Percentiles rank a stretch among this genome's conserved stretches.
Evolutionary conservation across 2,797 vertebrate genomes (phyloP).

Genomic region (Mus spretus): DNA sequence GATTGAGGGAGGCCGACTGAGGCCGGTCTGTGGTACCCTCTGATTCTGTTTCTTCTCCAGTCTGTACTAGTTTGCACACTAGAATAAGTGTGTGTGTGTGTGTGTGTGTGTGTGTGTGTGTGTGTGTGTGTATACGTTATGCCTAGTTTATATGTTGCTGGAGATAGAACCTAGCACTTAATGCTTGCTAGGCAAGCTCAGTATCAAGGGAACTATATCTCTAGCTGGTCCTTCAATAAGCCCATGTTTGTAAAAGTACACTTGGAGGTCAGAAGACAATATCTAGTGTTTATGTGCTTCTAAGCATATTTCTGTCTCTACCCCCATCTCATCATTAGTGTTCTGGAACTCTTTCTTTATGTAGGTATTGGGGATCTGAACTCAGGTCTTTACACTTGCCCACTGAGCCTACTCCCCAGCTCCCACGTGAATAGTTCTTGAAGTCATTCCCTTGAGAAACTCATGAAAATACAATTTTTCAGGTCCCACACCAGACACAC

Average conservation of each 20-base stretch:
- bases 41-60: neutral
- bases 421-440: neutral
- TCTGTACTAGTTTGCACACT: neutral
- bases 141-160: neutral
- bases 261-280: neutral
- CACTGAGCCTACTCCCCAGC: too few species aligned
- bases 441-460: neutral
- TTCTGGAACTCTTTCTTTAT: neutral
- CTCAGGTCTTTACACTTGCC: neutral
- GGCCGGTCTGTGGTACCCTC: neutral
- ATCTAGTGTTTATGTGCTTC: neutral
- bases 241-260: too few species aligned
- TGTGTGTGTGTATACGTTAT: too few species aligned
- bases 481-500: too few species aligned
- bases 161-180: neutral
- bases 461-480: neutral
- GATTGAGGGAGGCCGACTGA: too few species aligned
- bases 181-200: neutral
- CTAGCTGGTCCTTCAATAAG: too few species aligned
- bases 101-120: too few species aligned
- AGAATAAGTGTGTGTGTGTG: neutral
- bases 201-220: neutral
- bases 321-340: neutral
- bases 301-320: neutral
- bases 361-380: neutral